These are phyloP conservation scores for Poeciliopsis paucimaculata DNA, from an alignment of 2,797 vertebrate genomes.

Conservation along the genomic window DNA sequence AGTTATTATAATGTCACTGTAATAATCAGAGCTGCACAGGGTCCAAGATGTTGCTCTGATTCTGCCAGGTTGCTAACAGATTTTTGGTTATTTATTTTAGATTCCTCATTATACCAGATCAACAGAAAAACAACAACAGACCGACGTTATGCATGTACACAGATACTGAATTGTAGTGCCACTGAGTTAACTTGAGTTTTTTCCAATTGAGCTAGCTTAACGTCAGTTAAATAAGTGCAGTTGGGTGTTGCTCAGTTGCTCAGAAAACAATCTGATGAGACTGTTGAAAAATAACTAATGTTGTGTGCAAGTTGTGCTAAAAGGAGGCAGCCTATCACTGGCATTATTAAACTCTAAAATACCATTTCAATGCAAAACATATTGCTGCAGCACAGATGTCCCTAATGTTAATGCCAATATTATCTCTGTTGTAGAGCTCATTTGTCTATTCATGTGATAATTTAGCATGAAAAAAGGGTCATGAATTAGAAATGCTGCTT, in stretches of 20 bases:
- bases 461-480: no score
- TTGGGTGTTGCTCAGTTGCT: neutral
- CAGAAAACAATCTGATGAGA: no score
- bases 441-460: no score
- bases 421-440: no score
- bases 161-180: neutral
- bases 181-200: neutral
- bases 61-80: neutral
- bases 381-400: no score
- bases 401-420: no score
- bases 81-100: neutral
- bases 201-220: neutral
- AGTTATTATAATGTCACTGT: neutral
- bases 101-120: neutral
- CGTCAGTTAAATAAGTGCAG: neutral
- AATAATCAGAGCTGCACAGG: neutral
- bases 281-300: neutral
- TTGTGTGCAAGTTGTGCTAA: no score
- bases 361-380: no score
- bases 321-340: no score
- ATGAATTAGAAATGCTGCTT: no score
- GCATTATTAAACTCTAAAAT: no score
- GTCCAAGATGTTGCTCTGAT: neutral
- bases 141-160: neutral
- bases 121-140: neutral